These are phyloP conservation scores for Gallinago solitaria DNA, from an alignment of 2,797 vertebrate species.

Conservation along the genomic window DNA sequence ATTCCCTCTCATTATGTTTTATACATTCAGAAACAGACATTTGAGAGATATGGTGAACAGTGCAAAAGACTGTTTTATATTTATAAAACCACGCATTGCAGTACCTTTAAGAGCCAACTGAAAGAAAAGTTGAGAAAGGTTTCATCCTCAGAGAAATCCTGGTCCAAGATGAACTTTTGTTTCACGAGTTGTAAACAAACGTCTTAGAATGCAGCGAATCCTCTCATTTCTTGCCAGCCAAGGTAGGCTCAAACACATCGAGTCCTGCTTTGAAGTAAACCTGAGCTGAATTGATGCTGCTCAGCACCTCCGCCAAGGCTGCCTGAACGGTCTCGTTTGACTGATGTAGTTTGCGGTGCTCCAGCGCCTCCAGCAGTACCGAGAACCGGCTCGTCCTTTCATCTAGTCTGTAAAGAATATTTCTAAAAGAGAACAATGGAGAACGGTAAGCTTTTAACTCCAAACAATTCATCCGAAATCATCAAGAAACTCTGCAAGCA, in stretches of 20 bases:
- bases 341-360: constrained; percentile 68
- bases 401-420: constrained; percentile 89
- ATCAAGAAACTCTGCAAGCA: constrained; percentile 1
- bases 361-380: constrained; percentile 81
- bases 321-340: constrained; percentile 77
- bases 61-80: constrained; percentile 72
- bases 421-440: constrained; percentile 79
- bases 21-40: constrained; percentile 65
- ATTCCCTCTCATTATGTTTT: constrained; percentile 46
- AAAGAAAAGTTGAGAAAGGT: constrained; percentile 45
- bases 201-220: constrained; percentile 46
- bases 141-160: constrained; percentile 59
- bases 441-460: constrained; percentile 27
- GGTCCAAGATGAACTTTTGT: constrained; percentile 58
- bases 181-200: constrained; percentile 72
- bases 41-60: constrained; percentile 61
- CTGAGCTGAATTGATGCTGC: constrained; percentile 87
- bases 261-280: constrained; percentile 88
- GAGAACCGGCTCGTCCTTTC: constrained; percentile 83
- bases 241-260: constrained; percentile 87
- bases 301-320: constrained; percentile 85
- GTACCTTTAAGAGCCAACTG: constrained; percentile 55
- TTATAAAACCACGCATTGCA: constrained; percentile 8
- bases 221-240: constrained; percentile 75
- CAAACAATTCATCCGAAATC: constrained; percentile 17